phyloP scores from a whole-genome alignment of 2,888 invertebrate species.

The Danaus chrysippus region DNA sequence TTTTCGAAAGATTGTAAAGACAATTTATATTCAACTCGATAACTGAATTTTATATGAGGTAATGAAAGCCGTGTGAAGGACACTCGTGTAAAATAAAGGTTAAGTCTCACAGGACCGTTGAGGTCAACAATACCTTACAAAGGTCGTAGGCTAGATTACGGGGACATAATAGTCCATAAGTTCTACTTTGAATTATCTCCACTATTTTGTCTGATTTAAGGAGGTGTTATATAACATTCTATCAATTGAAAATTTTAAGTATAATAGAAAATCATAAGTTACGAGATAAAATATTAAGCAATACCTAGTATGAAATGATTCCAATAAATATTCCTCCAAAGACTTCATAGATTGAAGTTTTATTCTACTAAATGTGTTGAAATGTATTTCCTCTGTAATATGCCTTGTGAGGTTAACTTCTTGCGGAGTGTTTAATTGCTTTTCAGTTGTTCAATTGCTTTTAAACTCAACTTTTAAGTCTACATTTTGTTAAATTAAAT shows the following conservation, averaged over 20 bases:
- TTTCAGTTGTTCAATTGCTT: conserved; percentile 19
- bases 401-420: conserved; percentile 8
- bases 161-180: not conserved
- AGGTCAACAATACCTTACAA: conserved; percentile 3
- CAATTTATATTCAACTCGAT: no score
- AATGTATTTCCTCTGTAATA: not conserved
- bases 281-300: no score
- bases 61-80: conserved; percentile 9
- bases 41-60: not conserved
- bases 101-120: conserved; percentile 10
- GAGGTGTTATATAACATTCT: not conserved
- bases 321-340: not conserved
- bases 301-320: not conserved
- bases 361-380: not conserved
- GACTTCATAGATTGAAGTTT: not conserved
- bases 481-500: conserved; percentile 11
- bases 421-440: conserved; percentile 21
- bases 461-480: conserved; percentile 7
- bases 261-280: not conserved
- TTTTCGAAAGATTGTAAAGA: no score
- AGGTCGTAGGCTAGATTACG: conserved; percentile 13
- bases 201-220: not conserved
- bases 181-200: not conserved
- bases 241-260: not conserved
- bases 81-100: conserved; percentile 10